Base-by-base conservation (phyloP, 2,797 vertebrate genomes). In the Acanthornis magna region DNA sequence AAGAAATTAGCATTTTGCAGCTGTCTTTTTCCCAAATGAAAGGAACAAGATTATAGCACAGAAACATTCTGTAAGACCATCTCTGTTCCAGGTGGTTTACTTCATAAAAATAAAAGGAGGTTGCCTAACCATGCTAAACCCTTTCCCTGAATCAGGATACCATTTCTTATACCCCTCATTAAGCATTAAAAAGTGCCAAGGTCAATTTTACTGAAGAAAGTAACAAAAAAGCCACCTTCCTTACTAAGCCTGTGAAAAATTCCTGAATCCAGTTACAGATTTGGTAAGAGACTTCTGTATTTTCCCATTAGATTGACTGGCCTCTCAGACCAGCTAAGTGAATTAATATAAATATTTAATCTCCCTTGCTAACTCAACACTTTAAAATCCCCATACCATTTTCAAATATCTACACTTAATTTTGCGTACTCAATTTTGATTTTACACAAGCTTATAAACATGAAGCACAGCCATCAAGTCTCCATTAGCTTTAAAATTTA, bases 261-360 rank as follows among this genome's bases (percentile, higher is more conserved):
- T 54, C 47, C 42, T 21, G 45, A 73, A 34, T 72, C 38, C 34
- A 58, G 23, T 16, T 54, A 57, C 40, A 50, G 48, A 57, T 79
- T 57, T 61, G 32, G 2, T 29, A 79, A 42, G 29, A 82, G 27
- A n/a, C 25, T 43, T 63, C 23, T 5, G 2, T 9, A 13, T 58
- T 72, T 57, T 75, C 51, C 71, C 57, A 10, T 34, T 18, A 27
- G 43, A 79, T 1, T 11, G 13, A 34, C 40, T 18, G 16, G 17
- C 65, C 62, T 67, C 76, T 81, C 32, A 42, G 42, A 58, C 8
- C 11, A 61, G 51, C 25, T 43, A 83, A 55, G 2, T 1, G 16
- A 88, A 82, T 29, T 42, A 26, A 42, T 62, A 79, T 72, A 90
- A 71, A 77, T 70, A 76, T 76, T 85, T n/a, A 54, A 78, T 36